Conservation (phyloP, 2,797 vertebrate genomes). For the Toxotes lorentzi region DNA sequence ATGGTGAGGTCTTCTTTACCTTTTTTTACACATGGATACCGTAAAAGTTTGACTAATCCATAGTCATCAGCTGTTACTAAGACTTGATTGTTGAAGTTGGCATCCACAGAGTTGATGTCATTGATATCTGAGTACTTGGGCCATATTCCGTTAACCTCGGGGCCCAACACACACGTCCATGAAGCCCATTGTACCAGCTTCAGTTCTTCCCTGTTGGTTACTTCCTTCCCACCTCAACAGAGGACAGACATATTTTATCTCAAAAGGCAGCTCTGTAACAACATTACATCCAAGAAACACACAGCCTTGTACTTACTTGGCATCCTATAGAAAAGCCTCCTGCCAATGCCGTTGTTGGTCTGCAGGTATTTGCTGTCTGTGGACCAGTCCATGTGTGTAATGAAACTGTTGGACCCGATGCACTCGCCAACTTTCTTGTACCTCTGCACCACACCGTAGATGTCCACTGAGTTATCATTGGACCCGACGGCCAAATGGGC, state of each 20-base stretch:
- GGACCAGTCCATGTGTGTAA: slow-evolving; percentile 99
- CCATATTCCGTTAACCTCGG: slow-evolving; percentile 98
- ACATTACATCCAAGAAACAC: not conserved
- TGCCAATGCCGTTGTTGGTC: slow-evolving; percentile 95
- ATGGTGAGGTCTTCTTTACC: slow-evolving; percentile 78
- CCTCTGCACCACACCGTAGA: slow-evolving; percentile 96
- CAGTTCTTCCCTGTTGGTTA: slow-evolving; percentile 94
- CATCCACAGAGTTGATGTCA: slow-evolving; percentile 98
- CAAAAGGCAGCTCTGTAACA: slow-evolving; percentile 40
- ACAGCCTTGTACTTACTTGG: slow-evolving; percentile 87
- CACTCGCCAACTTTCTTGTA: slow-evolving; percentile 99
- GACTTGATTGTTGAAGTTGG: slow-evolving; percentile 96
- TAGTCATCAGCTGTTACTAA: slow-evolving; percentile 98
- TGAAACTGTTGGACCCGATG: slow-evolving; percentile 93
- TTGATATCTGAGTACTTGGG: slow-evolving; percentile 97
- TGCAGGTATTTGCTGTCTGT: slow-evolving; percentile 96
- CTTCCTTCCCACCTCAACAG: slow-evolving; percentile 94
- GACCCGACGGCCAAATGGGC: slow-evolving; percentile 95
- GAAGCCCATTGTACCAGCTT: slow-evolving; percentile 96
- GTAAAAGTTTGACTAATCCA: slow-evolving; percentile 95
- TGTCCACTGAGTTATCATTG: slow-evolving; percentile 95
- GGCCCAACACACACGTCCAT: slow-evolving; percentile 96
- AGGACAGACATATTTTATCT: slow-evolving; percentile 59
- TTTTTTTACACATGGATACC: slow-evolving; percentile 97
- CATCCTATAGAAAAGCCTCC: slow-evolving; percentile 96